Evolutionary conservation across 1,140 invertebrate species (phyloP), one percentile per base, ranked within the genome.

Genomic region (Formica exsecta): DNA sequence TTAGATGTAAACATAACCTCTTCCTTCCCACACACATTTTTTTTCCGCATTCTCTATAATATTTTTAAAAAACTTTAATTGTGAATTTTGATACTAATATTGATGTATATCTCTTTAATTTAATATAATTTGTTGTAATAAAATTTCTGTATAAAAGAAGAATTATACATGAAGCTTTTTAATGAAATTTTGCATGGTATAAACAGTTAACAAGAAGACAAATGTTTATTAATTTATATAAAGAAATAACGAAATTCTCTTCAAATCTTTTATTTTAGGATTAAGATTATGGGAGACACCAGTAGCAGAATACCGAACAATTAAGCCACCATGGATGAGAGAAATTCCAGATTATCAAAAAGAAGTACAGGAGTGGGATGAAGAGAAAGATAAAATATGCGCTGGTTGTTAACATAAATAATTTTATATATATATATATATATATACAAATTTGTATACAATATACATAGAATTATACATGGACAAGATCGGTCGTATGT

Each of bases 401-500:
- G n/a, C 74, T 68, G 92, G 92, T 93, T 16, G 29, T 83, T 83
- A 38, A 80, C 22, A 41, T 51, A 22, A 65, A 2, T 32, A 64
- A 73, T 75, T 29, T 70, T 6, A 7, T 48, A 32, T 36, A 48
- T 1, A 29, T 8, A 7, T 48, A 32, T 16, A 51, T 51, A 22
- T 22, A 29, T 29, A 29, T 29, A 32, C 3, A 32, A 32, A 32
- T 32, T 44, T 68, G 19, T 38, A 57, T 68, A n/a, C n/a, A n/a
- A n/a, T n/a, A n/a, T n/a, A n/a, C n/a, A n/a, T n/a, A n/a, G n/a
- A n/a, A n/a, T n/a, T n/a, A n/a, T n/a, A n/a, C n/a, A n/a, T n/a
- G 11, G 87, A 95, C 1, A 94, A 95, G 83, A 95, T 96, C 59
- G 98, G 98, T 6, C 95, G 98, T 65, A 95, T 98, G 64, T 99